Conservation (phyloP, 2,797 vertebrate species). For the Uromys caudimaculatus region DNA sequence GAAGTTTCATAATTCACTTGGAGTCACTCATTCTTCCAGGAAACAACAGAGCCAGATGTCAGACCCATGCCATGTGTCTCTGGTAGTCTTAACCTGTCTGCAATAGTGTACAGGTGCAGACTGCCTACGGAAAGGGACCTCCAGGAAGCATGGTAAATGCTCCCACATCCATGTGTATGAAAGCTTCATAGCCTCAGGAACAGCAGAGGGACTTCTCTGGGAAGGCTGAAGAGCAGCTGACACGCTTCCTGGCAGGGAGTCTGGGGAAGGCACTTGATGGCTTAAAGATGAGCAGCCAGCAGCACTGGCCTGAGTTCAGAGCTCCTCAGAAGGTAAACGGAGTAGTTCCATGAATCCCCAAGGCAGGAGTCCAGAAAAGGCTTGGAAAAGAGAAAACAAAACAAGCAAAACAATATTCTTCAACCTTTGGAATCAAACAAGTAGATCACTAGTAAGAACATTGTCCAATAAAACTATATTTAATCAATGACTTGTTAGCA, state of each 20-base stretch:
- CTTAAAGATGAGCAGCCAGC: fast-evolving
- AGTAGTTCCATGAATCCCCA: neutral
- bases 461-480: neutral
- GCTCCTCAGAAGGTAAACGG: neutral
- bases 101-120: neutral
- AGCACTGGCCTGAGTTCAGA: neutral
- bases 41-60: neutral
- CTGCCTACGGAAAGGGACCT: neutral
- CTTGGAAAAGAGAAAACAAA: neutral
- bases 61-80: fast-evolving
- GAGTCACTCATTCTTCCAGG: neutral
- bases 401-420: neutral
- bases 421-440: neutral
- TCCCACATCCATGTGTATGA: neutral
- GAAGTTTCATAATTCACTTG: neutral
- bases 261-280: neutral
- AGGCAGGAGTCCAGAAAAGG: neutral
- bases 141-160: neutral
- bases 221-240: neutral
- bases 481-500: neutral
- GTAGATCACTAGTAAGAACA: neutral
- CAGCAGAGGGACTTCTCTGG: neutral
- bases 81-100: neutral
- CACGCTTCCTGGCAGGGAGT: neutral
- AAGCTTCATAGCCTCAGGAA: neutral